Evolutionary conservation across 1,140 invertebrate genomes (phyloP).

Genomic region (Leptinotarsa defecta): DNA sequence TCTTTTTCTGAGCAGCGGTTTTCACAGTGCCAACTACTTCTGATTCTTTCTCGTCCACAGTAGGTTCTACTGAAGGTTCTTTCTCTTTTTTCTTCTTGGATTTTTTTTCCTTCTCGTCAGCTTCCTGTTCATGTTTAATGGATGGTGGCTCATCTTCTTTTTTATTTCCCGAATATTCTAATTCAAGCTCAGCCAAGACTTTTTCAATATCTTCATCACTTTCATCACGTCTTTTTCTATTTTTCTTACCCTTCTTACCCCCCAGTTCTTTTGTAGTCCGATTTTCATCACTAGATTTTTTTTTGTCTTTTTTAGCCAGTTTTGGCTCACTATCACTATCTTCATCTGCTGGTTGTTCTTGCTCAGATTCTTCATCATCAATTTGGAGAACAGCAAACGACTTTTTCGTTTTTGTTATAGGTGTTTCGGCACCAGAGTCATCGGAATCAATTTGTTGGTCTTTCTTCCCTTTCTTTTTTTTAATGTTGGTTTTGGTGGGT

Average conservation of each 20-base stretch:
- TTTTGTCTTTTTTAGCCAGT: constrained; percentile 60
- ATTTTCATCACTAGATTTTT: constrained; percentile 61
- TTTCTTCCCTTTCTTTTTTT: constrained; percentile 54
- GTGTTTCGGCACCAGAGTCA: constrained; percentile 54
- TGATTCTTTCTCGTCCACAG: constrained; percentile 57
- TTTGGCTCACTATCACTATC: constrained; percentile 57
- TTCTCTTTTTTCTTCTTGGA: constrained; percentile 38
- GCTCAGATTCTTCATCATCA: constrained; percentile 53
- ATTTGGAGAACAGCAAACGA: constrained; percentile 55
- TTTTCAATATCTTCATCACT: constrained; percentile 86
- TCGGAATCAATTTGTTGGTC: constrained; percentile 54
- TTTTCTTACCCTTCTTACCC: constrained; percentile 71
- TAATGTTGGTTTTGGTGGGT: constrained; percentile 36
- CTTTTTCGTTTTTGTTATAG: constrained; percentile 50
- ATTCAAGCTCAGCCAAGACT: constrained; percentile 78
- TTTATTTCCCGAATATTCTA: constrained; percentile 68
- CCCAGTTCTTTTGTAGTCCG: constrained; percentile 62
- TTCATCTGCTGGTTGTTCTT: constrained; percentile 55
- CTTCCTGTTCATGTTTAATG: constrained; percentile 35
- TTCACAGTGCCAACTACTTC: constrained; percentile 72
- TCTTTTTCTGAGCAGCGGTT: constrained; percentile 83
- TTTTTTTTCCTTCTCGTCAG: constrained; percentile 24
- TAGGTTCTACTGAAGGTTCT: constrained; percentile 36
- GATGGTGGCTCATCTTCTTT: constrained; percentile 31
- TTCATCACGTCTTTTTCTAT: constrained; percentile 74